Evolutionary conservation across 2,113 vertebrate species (phyloP).

Genomic region (Pituophis catenifer): DNA sequence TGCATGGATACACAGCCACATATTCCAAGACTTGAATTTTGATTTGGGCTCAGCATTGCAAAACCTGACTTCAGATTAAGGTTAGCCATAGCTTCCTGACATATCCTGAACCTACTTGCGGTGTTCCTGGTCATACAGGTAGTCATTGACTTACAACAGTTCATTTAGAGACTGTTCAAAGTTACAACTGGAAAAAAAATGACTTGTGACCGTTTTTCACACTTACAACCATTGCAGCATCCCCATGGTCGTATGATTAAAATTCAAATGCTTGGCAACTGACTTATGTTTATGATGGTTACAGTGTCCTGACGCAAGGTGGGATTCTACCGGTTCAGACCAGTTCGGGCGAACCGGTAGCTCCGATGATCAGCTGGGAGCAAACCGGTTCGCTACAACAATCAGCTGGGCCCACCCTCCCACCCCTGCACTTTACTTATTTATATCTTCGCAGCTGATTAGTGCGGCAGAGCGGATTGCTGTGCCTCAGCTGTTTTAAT

Average conservation of each 20-base stretch:
- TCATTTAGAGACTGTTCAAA: neutral
- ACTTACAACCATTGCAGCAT: neutral
- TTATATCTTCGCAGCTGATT: too few species aligned
- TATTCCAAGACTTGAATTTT: neutral
- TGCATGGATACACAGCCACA: neutral
- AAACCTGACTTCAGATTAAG: neutral
- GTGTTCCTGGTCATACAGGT: neutral
- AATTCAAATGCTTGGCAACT: neutral
- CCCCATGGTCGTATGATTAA: neutral
- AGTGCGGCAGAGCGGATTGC: too few species aligned
- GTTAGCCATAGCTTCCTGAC: neutral
- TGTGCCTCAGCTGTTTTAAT: too few species aligned
- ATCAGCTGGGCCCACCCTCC: too few species aligned
- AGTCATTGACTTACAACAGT: neutral
- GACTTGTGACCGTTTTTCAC: neutral
- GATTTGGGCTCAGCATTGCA: neutral
- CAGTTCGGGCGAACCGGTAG: too few species aligned
- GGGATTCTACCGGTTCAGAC: too few species aligned
- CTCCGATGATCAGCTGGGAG: too few species aligned
- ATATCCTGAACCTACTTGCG: neutral
- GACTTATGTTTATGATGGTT: neutral
- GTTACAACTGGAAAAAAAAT: neutral
- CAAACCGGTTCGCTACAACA: too few species aligned
- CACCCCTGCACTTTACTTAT: too few species aligned
- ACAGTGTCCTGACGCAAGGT: too few species aligned